Conservation (phyloP, 2,888 invertebrate species). For the Ophion ellenae region DNA sequence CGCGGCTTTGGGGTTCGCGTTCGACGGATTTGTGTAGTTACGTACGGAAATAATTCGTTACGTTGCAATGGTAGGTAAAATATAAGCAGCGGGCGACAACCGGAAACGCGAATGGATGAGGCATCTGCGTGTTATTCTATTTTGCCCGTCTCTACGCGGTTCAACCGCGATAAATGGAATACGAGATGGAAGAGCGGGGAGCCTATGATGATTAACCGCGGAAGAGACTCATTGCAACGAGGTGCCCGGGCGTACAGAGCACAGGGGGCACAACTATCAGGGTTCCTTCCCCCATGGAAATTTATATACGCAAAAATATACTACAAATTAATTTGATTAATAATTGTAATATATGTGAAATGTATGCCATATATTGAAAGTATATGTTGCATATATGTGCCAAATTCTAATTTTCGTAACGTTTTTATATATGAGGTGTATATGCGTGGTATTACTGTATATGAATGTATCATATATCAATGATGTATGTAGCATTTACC, state of each 20-base stretch:
- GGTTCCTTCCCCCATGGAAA: no score
- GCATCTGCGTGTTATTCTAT: neutral
- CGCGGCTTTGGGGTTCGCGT: neutral
- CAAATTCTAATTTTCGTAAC: no score
- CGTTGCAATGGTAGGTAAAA: neutral
- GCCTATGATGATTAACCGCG: neutral
- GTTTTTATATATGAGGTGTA: no score
- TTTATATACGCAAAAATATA: no score
- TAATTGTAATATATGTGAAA: no score
- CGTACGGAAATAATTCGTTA: neutral
- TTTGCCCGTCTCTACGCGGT: neutral
- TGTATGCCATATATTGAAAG: no score
- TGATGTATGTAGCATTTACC: no score
- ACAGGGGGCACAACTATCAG: neutral
- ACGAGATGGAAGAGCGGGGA: neutral
- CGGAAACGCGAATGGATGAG: slow-evolving; percentile 31
- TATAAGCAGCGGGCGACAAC: neutral
- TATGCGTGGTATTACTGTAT: no score
- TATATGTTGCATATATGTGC: no score
- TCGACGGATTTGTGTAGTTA: neutral
- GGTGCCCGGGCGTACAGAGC: neutral
- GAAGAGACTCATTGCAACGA: neutral
- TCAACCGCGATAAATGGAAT: neutral
- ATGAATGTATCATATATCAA: no score
- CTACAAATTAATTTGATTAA: no score